phyloP scores from a whole-genome alignment of 2,113 vertebrate species.

The Perca flavescens region DNA sequence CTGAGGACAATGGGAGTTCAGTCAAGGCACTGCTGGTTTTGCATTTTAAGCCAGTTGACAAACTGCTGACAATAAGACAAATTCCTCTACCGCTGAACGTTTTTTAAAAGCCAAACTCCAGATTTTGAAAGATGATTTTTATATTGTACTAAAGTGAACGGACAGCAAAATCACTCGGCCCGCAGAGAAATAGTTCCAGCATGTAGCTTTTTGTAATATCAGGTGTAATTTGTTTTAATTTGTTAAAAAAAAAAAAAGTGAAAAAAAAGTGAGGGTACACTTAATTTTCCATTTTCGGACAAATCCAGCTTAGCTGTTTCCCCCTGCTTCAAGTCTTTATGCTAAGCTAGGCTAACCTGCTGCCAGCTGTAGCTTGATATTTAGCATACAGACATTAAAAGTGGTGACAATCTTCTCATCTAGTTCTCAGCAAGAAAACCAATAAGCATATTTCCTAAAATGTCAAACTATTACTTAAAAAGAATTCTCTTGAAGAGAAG shows the following conservation, averaged over 20 bases:
- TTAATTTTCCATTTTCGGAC: not conserved
- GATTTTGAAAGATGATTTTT: not conserved
- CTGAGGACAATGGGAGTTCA: not conserved
- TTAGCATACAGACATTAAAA: not conserved
- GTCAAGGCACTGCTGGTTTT: not conserved
- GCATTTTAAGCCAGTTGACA: not conserved
- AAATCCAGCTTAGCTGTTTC: not conserved
- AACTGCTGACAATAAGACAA: not conserved
- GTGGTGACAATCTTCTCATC: not conserved
- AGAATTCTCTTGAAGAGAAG: not conserved
- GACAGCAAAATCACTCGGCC: not conserved
- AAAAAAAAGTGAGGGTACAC: not conserved
- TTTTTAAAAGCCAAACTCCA: not conserved
- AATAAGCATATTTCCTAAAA: not conserved
- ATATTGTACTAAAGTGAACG: not conserved
- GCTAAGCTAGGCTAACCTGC: not conserved
- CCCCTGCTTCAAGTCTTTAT: not conserved
- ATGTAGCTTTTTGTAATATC: too few relatives aligned
- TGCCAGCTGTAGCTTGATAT: constrained; percentile 1
- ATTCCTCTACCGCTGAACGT: not conserved
- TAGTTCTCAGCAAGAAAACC: not conserved
- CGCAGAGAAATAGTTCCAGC: too few relatives aligned
- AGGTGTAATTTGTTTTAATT: too few relatives aligned
- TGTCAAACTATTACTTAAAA: not conserved
- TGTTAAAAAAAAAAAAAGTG: too few relatives aligned